These are phyloP conservation scores for Brienomyrus longianalis DNA, from an alignment of 2,113 vertebrate genomes.

Conservation along the genomic window DNA sequence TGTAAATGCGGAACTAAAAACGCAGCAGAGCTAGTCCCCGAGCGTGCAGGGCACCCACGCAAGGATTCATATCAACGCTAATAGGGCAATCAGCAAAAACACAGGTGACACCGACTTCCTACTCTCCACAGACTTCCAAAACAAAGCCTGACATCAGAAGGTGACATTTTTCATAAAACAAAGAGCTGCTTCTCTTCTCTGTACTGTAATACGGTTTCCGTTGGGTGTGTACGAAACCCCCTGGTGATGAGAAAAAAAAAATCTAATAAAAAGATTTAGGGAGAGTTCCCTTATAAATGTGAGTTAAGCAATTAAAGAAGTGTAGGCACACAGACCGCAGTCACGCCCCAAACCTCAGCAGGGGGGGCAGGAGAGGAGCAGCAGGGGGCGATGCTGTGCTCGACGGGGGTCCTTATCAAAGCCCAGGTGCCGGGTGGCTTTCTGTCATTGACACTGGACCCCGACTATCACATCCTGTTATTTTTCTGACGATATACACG, in stretches of 20 bases:
- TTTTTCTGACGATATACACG: background rate
- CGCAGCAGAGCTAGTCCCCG: background rate
- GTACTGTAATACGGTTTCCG: background rate
- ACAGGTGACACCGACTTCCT: background rate
- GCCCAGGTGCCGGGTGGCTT: background rate
- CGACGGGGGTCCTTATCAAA: background rate
- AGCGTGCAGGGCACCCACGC: background rate
- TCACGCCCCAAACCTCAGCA: slow-evolving; percentile 58
- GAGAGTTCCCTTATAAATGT: background rate
- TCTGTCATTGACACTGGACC: background rate
- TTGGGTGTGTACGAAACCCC: background rate
- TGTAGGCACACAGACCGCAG: slow-evolving; percentile 41
- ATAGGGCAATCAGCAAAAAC: background rate
- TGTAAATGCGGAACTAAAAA: background rate
- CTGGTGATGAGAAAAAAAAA: background rate
- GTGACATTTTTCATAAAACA: background rate
- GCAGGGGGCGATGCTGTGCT: background rate
- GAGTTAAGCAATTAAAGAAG: slow-evolving; percentile 32
- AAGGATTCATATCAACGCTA: background rate
- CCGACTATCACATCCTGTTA: background rate
- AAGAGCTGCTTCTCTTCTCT: background rate
- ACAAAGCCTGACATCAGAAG: background rate
- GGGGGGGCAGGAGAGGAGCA: slow-evolving; percentile 14
- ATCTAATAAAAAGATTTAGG: background rate
- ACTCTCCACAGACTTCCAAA: background rate